Evolutionary conservation across 2,113 vertebrate genomes (phyloP).

Genomic region (Lamprologus ornatipinnis): DNA sequence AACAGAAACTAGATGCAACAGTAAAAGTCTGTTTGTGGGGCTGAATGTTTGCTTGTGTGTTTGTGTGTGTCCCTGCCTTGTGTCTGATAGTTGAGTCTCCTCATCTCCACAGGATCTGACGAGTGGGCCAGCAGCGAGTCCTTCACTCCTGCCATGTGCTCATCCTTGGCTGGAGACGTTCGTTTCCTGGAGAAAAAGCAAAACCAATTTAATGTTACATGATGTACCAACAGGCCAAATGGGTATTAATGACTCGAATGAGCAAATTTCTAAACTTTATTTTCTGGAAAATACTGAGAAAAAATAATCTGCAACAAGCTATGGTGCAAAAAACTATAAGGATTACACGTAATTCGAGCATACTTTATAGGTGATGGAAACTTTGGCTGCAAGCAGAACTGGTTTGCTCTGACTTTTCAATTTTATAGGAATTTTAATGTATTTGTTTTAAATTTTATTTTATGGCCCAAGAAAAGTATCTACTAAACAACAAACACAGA

Average conservation of each 20-base stretch:
- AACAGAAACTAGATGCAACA: background rate
- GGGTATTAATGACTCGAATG: background rate
- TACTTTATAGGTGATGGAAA: background rate
- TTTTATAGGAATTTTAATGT: background rate
- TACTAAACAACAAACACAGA: background rate
- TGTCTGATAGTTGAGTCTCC: conserved; percentile 91
- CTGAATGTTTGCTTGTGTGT: background rate
- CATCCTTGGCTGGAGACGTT: conserved; percentile 85
- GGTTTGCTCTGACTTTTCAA: background rate
- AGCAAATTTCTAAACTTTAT: background rate
- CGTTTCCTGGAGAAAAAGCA: conserved; percentile 76
- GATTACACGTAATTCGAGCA: background rate
- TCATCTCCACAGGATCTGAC: conserved; percentile 93
- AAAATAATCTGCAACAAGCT: accelerated
- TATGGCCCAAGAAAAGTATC: background rate
- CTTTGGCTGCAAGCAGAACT: background rate
- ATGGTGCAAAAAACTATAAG: accelerated
- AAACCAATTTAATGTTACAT: background rate
- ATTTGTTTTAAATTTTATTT: accelerated
- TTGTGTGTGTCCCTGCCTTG: conserved; percentile 73
- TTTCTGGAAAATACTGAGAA: background rate
- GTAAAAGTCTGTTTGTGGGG: background rate
- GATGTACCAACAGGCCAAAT: background rate
- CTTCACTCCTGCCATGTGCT: conserved; percentile 83
- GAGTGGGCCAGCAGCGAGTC: conserved; percentile 84